A percentile compares a stretch with the other conserved stretches of the same genome.
phyloP scores from a whole-genome alignment of 2,888 invertebrate genomes.

The Ennomos fuscantarius region DNA sequence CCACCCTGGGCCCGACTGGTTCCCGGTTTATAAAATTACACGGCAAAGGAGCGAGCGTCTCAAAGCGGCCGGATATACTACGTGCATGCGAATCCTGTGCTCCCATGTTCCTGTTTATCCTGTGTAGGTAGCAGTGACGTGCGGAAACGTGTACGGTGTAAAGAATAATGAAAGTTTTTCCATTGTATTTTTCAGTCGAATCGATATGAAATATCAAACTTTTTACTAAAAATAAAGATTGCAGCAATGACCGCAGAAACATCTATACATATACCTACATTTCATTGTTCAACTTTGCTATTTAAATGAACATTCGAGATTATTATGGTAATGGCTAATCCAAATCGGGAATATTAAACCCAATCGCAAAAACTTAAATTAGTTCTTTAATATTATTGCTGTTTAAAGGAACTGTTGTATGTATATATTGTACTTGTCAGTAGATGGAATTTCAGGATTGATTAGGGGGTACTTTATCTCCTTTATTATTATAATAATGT shows the following conservation, averaged over 20 bases:
- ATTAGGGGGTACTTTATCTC: too few relatives aligned
- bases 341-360: constrained; percentile 24
- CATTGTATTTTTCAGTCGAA: not conserved
- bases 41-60: constrained; percentile 53
- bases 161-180: constrained; percentile 29
- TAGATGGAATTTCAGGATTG: too few relatives aligned
- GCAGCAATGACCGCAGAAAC: constrained; percentile 7
- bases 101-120: constrained; percentile 26
- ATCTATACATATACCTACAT: constrained; percentile 21
- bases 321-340: constrained; percentile 29
- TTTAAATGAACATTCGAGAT: constrained; percentile 25
- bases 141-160: constrained; percentile 38
- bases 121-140: constrained; percentile 31
- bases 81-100: constrained; percentile 37
- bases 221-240: not conserved
- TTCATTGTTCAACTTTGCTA: constrained; percentile 20
- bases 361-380: constrained; percentile 24
- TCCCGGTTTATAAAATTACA: constrained; percentile 68
- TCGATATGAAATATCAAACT: not conserved
- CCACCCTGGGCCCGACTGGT: constrained; percentile 58
- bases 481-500: too few relatives aligned
- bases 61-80: constrained; percentile 50
- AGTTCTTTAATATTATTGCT: constrained; percentile 32
- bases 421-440: too few relatives aligned
- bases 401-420: constrained; percentile 32